Evolutionary conservation across 1,140 invertebrate genomes (phyloP), one percentile per base, ranked within the genome.

Genomic region (Agrilus planipennis): DNA sequence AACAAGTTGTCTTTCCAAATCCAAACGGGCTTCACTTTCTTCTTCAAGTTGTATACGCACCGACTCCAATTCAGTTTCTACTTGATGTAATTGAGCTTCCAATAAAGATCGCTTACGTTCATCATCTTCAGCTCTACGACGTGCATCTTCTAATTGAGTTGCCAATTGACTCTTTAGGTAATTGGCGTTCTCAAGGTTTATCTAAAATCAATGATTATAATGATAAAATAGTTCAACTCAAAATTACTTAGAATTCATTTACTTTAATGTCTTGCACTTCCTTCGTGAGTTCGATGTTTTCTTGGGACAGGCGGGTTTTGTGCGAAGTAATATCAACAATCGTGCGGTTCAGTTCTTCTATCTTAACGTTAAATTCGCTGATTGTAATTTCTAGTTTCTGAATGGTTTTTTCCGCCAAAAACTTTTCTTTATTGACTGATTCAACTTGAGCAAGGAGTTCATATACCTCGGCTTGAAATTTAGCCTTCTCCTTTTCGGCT

Each of bases 381-480:
- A 94, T 83, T 52, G 75, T 77, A 50, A 93, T 69, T 64, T 95
- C 91, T 47, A 94, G 71, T 64, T 82, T 90, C 67, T 94, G 90
- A 43, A 85, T 79, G 42, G 83, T 83, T 69, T 94, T 95, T 42
- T 81, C 70, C 43, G 81, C 79, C 46, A 83, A 71, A 47, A 89
- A 60, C 69, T 87, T 89, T 57, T 96, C 92, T 67, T 94, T 94
- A 68, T 81, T 90, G 51, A 86, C 74, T 53, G 74, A 79, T 67
- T 96, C 92, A 54, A 94, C 76, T 72, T 94, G 91, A 47, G 89
- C 77, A 57, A 94, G 75, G 46, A 95, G 74, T 68, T 96, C 91
- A 69, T 92, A 94, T 20, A 95, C 84, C 73, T 96, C 92, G 57
- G 85, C 77, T 69, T 95, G 90, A 72, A 94, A 90, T 71, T 93